Evolutionary conservation across 1,140 invertebrate species (phyloP), one percentile per base, ranked within the genome.

Genomic region (Ceratina australensis): DNA sequence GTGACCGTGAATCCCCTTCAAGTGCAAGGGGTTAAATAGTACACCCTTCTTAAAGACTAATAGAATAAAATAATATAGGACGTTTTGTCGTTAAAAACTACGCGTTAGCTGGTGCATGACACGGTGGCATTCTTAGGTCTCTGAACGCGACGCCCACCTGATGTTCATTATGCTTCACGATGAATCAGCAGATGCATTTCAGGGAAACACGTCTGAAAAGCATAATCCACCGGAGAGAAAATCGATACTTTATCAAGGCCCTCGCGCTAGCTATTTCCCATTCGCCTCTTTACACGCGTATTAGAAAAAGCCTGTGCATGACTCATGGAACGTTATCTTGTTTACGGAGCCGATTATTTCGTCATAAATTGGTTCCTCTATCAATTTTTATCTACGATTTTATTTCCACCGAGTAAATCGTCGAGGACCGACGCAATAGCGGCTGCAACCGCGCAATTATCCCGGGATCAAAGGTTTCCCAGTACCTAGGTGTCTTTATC

Each of bases 311-410:
- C 3, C 3, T 20, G 7, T 22, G 20, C n/a, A n/a, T 80, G 81
- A 84, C 42, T 84, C 83, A 78, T 3, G 15, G n/a, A 18, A 13
- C 47, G 8, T 80, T 80, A 80, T 84, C 71, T 57, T 26, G 49
- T 60, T 50, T n/a, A 64, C 59, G 57, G 42, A 80, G 72, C 47
- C 13, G 20, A 57, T 26, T 72, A 57, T 57, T 72, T 78, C 24
- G 15, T 15, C 16, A 10, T 50, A 24, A 49, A n/a, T 64, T 57
- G 50, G 18, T 24, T 74, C 33, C 22, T 18, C 65, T 74, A 15
- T 47, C 28, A 0, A 7, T 47, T 47, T 66, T 57, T 20, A 33
- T 61, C 50, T 61, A 33, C 18, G 0, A 20, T 33, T 26, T 33
- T 20, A 24, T 71, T 54, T 50, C n/a, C 24, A 67, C 56, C 16